Evolutionary conservation across 2,113 vertebrate genomes (phyloP).

Genomic region (Picathartes gymnocephalus): DNA sequence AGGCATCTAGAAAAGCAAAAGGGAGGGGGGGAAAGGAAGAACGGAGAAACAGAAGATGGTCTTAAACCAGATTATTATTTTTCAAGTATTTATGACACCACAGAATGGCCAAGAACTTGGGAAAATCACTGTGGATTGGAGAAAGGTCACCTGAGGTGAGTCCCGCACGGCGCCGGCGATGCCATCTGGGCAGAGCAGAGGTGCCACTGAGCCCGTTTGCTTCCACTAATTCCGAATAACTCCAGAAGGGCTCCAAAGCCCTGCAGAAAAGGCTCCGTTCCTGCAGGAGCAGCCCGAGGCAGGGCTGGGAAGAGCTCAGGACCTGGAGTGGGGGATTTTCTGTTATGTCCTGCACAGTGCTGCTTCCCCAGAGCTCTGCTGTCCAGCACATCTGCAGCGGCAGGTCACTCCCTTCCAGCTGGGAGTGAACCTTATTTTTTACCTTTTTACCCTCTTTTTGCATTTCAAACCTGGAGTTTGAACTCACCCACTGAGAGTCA

Average conservation of each 20-base stretch:
- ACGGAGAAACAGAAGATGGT: neutral
- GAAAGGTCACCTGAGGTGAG: neutral
- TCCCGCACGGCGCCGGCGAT: fast-evolving
- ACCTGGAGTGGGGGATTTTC: neutral
- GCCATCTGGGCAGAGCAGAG: neutral
- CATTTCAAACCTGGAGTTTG: neutral
- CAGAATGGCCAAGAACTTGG: neutral
- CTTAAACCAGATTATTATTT: neutral
- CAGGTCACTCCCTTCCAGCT: neutral
- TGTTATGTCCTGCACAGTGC: neutral
- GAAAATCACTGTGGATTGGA: neutral
- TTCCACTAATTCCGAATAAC: neutral
- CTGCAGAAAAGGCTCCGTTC: neutral
- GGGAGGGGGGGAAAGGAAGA: fast-evolving
- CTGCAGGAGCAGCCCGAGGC: neutral
- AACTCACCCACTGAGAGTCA: neutral
- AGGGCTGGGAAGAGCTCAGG: neutral
- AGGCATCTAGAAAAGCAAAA: neutral
- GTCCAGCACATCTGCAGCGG: neutral
- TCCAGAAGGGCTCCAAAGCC: neutral
- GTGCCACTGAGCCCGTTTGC: neutral
- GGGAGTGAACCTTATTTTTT: neutral
- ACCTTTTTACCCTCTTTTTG: neutral
- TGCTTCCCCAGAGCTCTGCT: neutral
- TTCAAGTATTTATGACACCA: neutral